Evolutionary conservation across 2,113 vertebrate genomes (phyloP).

Genomic region (Etheostoma cragini): DNA sequence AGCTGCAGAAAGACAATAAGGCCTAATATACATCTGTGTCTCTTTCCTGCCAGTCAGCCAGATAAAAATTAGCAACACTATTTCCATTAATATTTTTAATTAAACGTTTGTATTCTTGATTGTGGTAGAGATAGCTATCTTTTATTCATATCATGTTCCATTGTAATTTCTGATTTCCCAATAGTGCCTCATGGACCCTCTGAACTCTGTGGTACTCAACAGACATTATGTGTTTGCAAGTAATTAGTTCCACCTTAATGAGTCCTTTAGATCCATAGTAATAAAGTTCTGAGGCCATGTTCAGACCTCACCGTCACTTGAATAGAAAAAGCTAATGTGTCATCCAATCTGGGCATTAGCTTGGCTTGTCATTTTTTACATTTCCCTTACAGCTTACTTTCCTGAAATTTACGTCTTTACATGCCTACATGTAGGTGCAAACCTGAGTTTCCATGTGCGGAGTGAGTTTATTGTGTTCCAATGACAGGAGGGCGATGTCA

Average conservation of each 20-base stretch:
- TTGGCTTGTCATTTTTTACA: neutral
- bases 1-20: conserved; percentile 22
- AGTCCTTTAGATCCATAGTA: conserved; percentile 40
- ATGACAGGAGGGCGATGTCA: neutral
- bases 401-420: neutral
- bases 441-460: neutral
- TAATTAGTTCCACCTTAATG: conserved; percentile 56
- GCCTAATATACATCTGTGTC: neutral
- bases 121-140: neutral
- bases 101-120: neutral
- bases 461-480: neutral
- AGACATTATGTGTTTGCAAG: conserved; percentile 35
- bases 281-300: conserved; percentile 41
- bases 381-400: neutral
- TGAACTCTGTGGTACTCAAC: conserved; percentile 27
- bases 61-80: neutral
- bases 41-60: conserved; percentile 9
- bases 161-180: conserved; percentile 10
- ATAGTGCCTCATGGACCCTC: neutral
- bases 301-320: conserved; percentile 27
- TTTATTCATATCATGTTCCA: conserved; percentile 2
- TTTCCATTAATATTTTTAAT: neutral
- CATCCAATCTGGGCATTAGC: neutral
- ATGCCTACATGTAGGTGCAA: neutral
- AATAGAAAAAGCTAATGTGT: neutral